Percentiles rank a stretch among this genome's conserved stretches.
phyloP scores from a whole-genome alignment of 53 echinoderm and acorn worm genomes.

The Crossaster papposus region DNA sequence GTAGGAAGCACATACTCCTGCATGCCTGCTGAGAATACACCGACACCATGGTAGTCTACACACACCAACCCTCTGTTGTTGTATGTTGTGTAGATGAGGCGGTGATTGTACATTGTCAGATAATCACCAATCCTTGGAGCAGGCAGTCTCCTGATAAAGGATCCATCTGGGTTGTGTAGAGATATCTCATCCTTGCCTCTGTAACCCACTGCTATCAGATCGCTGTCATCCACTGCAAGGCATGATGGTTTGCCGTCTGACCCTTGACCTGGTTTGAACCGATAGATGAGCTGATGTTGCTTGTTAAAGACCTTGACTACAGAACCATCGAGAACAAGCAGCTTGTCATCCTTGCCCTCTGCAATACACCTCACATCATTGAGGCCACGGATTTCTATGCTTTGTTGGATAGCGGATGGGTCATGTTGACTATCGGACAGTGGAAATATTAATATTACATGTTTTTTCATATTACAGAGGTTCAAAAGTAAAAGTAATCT shows the following conservation, averaged over 20 bases:
- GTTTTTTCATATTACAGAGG: neutral
- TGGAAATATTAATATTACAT: neutral
- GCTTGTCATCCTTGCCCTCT: neutral
- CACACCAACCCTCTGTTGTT: too few species aligned
- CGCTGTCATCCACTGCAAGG: neutral
- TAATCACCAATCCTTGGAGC: neutral
- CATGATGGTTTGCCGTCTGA: neutral
- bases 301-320: neutral
- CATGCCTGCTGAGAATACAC: neutral
- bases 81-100: too few species aligned
- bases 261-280: neutral
- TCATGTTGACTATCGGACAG: neutral
- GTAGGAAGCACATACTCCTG: neutral
- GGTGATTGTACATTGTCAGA: neutral
- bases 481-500: neutral
- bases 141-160: neutral
- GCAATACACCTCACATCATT: neutral
- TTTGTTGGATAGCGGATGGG: neutral
- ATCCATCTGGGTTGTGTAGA: neutral
- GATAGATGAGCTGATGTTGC: neutral
- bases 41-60: neutral
- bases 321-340: neutral
- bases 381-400: neutral
- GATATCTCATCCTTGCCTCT: neutral
- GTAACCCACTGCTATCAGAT: slow-evolving; percentile 24